A percentile compares a stretch with the other conserved stretches of the same genome.
These are phyloP conservation scores for Psittacus erithacus DNA, from an alignment of 2,113 vertebrate species.

Conservation along the genomic window DNA sequence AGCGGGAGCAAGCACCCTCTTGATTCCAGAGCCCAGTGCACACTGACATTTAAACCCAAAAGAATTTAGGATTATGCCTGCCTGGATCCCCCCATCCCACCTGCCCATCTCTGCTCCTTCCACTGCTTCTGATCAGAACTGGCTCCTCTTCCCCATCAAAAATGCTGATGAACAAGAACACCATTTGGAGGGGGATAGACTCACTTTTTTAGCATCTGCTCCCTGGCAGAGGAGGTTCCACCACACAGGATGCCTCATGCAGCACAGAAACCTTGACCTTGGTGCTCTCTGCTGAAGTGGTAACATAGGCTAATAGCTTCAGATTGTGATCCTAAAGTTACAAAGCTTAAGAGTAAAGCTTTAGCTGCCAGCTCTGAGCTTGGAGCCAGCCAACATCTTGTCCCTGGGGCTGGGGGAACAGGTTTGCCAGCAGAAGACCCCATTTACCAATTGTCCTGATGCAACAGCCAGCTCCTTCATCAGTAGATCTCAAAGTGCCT, in stretches of 20 bases:
- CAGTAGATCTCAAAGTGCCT: not conserved
- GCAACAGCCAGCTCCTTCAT: not conserved
- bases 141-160: not conserved
- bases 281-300: not conserved
- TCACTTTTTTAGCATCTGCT: not conserved
- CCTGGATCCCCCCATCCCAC: not conserved
- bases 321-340: not conserved
- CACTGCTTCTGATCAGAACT: not conserved
- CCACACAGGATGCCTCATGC: not conserved
- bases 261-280: not conserved
- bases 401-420: not conserved
- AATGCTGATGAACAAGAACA: not conserved
- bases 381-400: not conserved
- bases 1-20: not conserved
- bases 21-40: accelerated
- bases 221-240: not conserved
- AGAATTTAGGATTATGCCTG: not conserved
- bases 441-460: not conserved
- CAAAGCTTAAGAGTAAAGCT: not conserved
- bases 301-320: not conserved
- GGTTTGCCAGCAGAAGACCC: not conserved
- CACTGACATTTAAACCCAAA: not conserved
- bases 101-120: not conserved
- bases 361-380: not conserved
- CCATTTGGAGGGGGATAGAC: not conserved